Base-by-base conservation (phyloP, 2,888 invertebrate species). In the Bombylius discolor region DNA sequence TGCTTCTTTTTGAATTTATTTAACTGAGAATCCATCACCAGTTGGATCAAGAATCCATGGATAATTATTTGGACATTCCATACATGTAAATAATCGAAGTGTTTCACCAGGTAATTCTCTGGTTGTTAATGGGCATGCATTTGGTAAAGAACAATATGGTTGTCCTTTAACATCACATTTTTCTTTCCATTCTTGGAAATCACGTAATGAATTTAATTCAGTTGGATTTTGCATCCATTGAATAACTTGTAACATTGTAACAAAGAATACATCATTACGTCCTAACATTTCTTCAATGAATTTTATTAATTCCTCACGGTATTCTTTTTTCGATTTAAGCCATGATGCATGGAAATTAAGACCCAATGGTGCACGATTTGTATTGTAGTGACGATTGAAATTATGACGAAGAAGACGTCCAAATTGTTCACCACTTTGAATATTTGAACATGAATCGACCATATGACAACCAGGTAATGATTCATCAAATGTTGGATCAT, bases 191-290 rank as follows among this genome's bases (percentile, higher is more conserved):
- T 92, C 91, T 66, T 87, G 87, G 83, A 94, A 94, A 70, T 94
- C 93, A 64, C 91, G 81, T 52, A 94, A 80, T 45, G 85, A 84
- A 50, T 89, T 84, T 62, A 92, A 70, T 73, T 93, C 93, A 39
- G 90, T 91, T 55, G 94, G 94, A 66, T 88, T 90, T 75, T 94
- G 93, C 90, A 94, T 94, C 93, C 93, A 94, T 74, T 93, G 91
- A 68, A 94, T 90, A 36, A 93, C 93, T 81, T 89, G 81, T 64
- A 91, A 82, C 79, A 89, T 86, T 59, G 91, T 93, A 60, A 91
- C 90, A 73, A 94, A 94, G 78, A 93, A 94, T 36, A 94, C 93
- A 69, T 94, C 93, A 68, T 88, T 90, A 68, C 86, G 83, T 64
- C 81, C 84, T 64, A 89, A 76, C 88, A 92, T 90, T 74, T 94